phyloP scores from a whole-genome alignment of 1,140 invertebrate genomes.

The Steinernema khuongi region DNA sequence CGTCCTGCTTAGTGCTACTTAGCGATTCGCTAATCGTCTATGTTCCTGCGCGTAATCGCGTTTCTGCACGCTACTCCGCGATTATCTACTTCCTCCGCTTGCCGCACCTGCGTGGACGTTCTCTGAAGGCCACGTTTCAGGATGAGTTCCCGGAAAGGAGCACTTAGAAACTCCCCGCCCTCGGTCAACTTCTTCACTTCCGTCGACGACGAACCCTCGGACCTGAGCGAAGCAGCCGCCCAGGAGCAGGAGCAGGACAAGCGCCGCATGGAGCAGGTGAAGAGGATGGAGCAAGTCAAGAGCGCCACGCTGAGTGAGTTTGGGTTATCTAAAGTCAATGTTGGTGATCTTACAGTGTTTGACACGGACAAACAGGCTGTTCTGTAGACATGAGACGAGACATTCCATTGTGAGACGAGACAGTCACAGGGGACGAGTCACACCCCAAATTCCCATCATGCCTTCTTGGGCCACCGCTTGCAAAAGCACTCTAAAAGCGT shows the following conservation, averaged over 20 bases:
- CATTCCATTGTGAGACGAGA: too few relatives aligned
- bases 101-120: neutral
- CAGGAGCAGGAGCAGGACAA: conserved; percentile 34
- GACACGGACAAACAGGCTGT: too few relatives aligned
- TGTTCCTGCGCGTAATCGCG: too few relatives aligned
- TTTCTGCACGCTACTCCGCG: too few relatives aligned
- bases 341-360: too few relatives aligned
- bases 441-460: too few relatives aligned
- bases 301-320: conserved; percentile 20
- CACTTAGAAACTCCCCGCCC: conserved; percentile 13
- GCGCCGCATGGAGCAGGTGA: conserved; percentile 8
- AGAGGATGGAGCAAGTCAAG: neutral
- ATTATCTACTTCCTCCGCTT: neutral
- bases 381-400: too few relatives aligned
- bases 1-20: too few relatives aligned
- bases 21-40: too few relatives aligned
- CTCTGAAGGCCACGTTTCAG: neutral
- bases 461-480: neutral
- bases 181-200: conserved; percentile 39
- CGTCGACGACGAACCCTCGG: conserved; percentile 40
- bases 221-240: conserved; percentile 27
- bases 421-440: too few relatives aligned
- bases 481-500: conserved; percentile 22
- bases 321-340: neutral
- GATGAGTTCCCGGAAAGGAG: neutral